phyloP scores from a whole-genome alignment of 2,797 vertebrate genomes.

The Poeciliopsis presidionis region DNA sequence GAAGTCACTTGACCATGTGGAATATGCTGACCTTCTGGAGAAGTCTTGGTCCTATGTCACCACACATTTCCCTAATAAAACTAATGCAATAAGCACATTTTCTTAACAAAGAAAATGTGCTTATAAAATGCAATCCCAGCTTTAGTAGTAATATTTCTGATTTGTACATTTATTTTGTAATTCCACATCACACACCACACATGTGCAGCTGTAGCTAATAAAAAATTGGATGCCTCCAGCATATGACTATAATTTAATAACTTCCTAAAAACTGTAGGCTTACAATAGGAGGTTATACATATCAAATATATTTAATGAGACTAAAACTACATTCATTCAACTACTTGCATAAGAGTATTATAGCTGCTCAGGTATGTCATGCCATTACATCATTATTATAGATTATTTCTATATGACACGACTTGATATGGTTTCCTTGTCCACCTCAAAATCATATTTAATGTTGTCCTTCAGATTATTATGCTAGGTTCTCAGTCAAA shows the following conservation, averaged over 20 bases:
- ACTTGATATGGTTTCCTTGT: not conserved
- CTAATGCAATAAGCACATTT: conserved; percentile 2
- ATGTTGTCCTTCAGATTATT: not conserved
- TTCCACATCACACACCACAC: not conserved
- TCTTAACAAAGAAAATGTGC: not conserved
- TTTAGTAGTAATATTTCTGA: not conserved
- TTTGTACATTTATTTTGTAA: not conserved
- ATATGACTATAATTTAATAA: not conserved
- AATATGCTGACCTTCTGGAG: not conserved
- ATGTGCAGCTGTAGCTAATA: not conserved
- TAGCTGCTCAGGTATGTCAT: not conserved
- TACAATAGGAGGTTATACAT: not conserved
- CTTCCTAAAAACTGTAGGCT: not conserved
- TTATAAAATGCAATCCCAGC: not conserved
- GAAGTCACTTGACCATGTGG: not conserved
- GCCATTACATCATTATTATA: too few species aligned
- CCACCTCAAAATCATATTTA: not conserved
- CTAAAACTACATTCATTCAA: not conserved
- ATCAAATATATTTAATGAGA: not conserved
- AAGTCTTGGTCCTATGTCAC: not conserved
- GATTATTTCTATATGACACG: not conserved
- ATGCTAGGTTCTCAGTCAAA: conserved; percentile 1
- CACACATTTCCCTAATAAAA: conserved; percentile 1
- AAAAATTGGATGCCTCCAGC: not conserved
- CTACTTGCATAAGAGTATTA: not conserved